Evolutionary conservation across 2,888 invertebrate species (phyloP), one percentile per base, ranked within the genome.

Genomic region (Leptinotarsa rubiginosa): DNA sequence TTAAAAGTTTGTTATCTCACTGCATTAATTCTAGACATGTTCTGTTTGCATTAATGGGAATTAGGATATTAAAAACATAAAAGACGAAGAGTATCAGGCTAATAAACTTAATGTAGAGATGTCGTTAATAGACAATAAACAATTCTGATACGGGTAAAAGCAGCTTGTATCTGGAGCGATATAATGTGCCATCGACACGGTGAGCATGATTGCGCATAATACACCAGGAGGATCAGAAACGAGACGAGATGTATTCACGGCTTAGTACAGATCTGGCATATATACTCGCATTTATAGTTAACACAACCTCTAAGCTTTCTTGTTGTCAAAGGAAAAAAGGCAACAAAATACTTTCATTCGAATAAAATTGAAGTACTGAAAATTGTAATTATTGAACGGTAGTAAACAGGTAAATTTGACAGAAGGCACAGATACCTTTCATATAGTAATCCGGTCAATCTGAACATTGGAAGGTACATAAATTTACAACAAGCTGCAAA

Each of bases 101-200:
- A 49, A 50, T 67, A 54, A 31, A 68, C 31, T 68, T 52, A 31
- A 54, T 25, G 54, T 68, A 41, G 67, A 49, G 50, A 72, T 65
- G 47, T 70, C 64, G 67, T 65, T 73, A 72, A 69, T 73, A 72
- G 74, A 70, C 76, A 70, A 76, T 72, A 73, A 74, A 74, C 76
- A 72, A 74, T 72, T 70, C 72, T 65, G 73, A 77, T 73, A 77
- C 65, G 69, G 67, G 47, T 69, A 47, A 70, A 69, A 70, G 70
- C 72, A 13, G 69, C 62, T 73, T 62, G 70, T 74, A 74, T 74
- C 65, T 74, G 20, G 73, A 65, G 65, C 73, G 69, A 70, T 74
- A 65, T 65, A 72, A 76, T 74, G 73, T 73, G 25, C 54, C 49
- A 54, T 54, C 54, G 68, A 54, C 52, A 54, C 52, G 68, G 18